Conservation (phyloP, 2,888 invertebrate species). For the Pristionchus japonicus region DNA sequence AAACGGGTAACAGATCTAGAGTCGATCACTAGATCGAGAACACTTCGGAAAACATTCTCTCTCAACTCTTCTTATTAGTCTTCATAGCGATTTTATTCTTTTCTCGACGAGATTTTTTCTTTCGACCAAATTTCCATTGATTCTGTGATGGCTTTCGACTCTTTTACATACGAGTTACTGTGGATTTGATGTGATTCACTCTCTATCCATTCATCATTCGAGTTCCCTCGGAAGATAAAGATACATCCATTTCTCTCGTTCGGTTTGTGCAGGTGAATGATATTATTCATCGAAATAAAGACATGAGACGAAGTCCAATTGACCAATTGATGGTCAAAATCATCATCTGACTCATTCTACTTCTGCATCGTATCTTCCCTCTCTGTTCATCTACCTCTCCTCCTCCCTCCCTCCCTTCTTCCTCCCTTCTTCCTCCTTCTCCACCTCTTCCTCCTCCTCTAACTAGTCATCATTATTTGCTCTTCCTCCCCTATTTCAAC, state of each 20-base stretch:
- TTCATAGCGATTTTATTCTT: neutral
- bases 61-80: conserved; percentile 15
- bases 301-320: neutral
- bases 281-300: neutral
- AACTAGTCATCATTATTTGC: conserved; percentile 15
- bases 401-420: no score
- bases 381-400: neutral
- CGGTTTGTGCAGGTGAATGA: neutral
- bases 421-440: neutral
- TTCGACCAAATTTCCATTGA: neutral
- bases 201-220: neutral
- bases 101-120: neutral
- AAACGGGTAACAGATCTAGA: conserved; percentile 23
- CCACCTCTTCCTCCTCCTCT: neutral
- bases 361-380: neutral
- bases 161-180: neutral
- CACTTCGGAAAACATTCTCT: neutral
- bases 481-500: neutral
- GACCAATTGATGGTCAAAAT: neutral
- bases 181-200: neutral
- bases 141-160: neutral
- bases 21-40: neutral
- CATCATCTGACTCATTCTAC: neutral
- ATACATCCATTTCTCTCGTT: neutral
- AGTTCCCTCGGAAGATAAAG: neutral